Evolutionary conservation across 2,113 vertebrate species (phyloP), one percentile per base, ranked within the genome.

Genomic region (Polyodon spathula): DNA sequence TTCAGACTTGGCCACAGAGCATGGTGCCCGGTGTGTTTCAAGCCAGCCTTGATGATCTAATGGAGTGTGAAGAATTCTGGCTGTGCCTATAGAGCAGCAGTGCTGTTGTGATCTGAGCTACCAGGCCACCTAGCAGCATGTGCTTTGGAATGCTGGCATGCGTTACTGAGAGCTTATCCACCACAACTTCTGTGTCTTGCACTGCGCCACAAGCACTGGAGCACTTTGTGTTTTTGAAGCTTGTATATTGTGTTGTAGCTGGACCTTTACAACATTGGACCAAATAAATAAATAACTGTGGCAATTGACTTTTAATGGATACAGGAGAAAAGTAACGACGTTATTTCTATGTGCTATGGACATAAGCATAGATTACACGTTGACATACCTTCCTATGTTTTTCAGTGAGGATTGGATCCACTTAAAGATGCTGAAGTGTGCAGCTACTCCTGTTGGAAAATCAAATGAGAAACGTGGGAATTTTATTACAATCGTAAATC

Each of bases 371-470:
- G 27, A 27, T 27, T 27, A 27, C 27, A 27, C 27, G 63, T 6
- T n/a, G 12, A 64, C 50, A 42, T 74, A 99, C 96, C 94, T 97
- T 85, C 70, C 82, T 40, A 76, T 73, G 54, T 78, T 85, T 54
- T 68, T 72, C 66, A 92, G 63, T 64, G 84, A 56, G 0, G 79
- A 83, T 71, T 78, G 92, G 62, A 97, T 78, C 94, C 96, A 98
- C 16, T 27, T 61, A 66, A 92, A 92, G 81, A 98, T 87, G 74
- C 89, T 95, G 84, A 97, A 97, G 72, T 78, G 89, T 6, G 88
- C 88, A 66, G 93, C 91, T 66, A 81, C 80, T 75, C 96, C 96
- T 99, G 74, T 43, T 69, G 67, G 59, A 55, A 74, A 70, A 86
- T 50, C 4, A 52, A 44, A 59, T 38, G 17, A 39, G 3, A 27